phyloP scores from a whole-genome alignment of 2,888 invertebrate species.

The Helicoverpa assulta region DNA sequence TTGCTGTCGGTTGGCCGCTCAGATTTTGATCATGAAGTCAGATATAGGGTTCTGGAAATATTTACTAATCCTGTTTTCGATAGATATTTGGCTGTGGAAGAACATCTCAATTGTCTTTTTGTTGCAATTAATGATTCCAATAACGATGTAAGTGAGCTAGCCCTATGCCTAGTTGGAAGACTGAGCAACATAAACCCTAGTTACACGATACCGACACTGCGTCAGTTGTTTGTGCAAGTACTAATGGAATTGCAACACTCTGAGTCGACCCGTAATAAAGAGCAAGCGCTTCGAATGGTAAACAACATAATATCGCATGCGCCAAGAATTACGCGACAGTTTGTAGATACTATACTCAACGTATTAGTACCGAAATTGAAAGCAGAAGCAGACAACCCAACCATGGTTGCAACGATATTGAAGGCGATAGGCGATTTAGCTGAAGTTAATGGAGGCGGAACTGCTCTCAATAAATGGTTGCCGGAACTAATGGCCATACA shows the following conservation, averaged over 20 bases:
- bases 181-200: constrained; percentile 98
- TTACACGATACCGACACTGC: constrained; percentile 98
- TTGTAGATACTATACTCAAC: constrained; percentile 97
- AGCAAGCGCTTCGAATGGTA: constrained; percentile 98
- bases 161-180: constrained; percentile 97
- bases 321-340: constrained; percentile 97
- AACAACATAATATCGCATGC: constrained; percentile 98
- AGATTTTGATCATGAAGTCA: constrained; percentile 98
- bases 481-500: constrained; percentile 96
- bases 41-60: constrained; percentile 97
- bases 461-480: constrained; percentile 97
- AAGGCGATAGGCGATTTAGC: constrained; percentile 98
- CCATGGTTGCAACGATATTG: constrained; percentile 97
- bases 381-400: constrained; percentile 96
- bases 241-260: constrained; percentile 98
- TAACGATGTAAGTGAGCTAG: constrained; percentile 97
- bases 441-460: constrained; percentile 96
- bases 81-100: constrained; percentile 98
- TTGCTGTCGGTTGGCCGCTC: constrained; percentile 98
- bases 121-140: constrained; percentile 99
- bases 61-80: constrained; percentile 97
- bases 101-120: constrained; percentile 97
- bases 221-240: constrained; percentile 97
- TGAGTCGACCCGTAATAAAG: constrained; percentile 98
- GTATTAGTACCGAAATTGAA: constrained; percentile 97